Base-by-base conservation (phyloP, 2,888 invertebrate species). In the Sarcophaga variegata region DNA sequence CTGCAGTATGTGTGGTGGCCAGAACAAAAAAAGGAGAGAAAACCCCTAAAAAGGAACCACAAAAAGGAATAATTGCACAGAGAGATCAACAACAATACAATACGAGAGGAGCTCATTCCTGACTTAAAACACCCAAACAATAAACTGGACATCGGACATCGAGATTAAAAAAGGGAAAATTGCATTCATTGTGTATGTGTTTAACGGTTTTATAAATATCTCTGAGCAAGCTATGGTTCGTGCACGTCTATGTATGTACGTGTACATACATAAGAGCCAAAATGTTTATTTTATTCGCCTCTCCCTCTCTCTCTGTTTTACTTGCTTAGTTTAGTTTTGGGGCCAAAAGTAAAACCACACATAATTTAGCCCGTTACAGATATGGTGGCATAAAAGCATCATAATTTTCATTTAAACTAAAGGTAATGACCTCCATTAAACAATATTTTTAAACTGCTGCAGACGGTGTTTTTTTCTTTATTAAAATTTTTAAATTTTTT, bases 1-100 rank as follows among this genome's bases (percentile, higher is more conserved):
- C 84, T 87, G 87, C 84, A 87, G 83, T 87, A 87, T 87, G 45
- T 81, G 86, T 79, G 81, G 78, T 79, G 81, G 75, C 83, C 72
- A 84, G 77, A 3, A 60, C 66, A 76, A 85, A 80, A 66, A 64
- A 88, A 75, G 80, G 67, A 37, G 60, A 11, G 25, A 60, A 14
- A 59, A 59, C 0, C 6, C 37, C 49, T 0, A 17, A 14, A 54
- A 17, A 17, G 54, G 14, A 54, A 54, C 54, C 14, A 54, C 54
- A 54, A 54, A 54, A 54, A 54, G 54, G 17, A 14, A 54, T 14
- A 54, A 54, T 14, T 54, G 17, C 17, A 4, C 12, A 54, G 10
- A 54, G 10, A 54, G 54, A 54, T 14, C 54, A 54, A 54, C 54
- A 54, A 4, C 54, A 54, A 54, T 17, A 22, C 12, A 14, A 12